Evolutionary conservation across 2,888 invertebrate genomes (phyloP).

Genomic region (Drosophila nr. fundita): DNA sequence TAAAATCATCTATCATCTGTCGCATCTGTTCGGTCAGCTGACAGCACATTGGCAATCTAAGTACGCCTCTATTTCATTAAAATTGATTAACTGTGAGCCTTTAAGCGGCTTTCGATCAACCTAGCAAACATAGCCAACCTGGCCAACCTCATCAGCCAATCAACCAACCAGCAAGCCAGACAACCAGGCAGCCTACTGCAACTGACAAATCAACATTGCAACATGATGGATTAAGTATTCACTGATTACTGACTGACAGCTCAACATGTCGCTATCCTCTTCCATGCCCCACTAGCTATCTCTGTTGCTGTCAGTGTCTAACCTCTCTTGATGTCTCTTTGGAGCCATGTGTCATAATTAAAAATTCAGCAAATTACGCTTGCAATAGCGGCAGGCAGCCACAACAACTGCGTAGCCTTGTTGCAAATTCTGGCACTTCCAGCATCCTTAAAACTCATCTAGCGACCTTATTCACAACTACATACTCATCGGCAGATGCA

Average conservation of each 20-base stretch:
- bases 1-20: conserved; percentile 3
- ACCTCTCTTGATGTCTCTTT: conserved; percentile 8
- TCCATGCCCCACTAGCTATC: not conserved
- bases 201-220: conserved; percentile 64
- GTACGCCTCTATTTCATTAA: conserved; percentile 25
- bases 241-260: conserved; percentile 40
- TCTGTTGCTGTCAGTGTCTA: conserved; percentile 8
- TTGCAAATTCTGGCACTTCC: conserved; percentile 19
- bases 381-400: conserved; percentile 36
- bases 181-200: conserved; percentile 16
- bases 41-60: conserved; percentile 31
- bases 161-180: not conserved
- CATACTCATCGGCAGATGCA: conserved; percentile 2
- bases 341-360: conserved; percentile 61
- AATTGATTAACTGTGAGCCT: conserved; percentile 48
- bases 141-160: not conserved
- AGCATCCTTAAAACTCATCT: conserved; percentile 22
- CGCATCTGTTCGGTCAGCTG: conserved; percentile 7
- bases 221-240: conserved; percentile 57
- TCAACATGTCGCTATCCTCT: conserved; percentile 3
- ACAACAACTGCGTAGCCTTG: conserved; percentile 15
- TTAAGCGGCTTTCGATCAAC: conserved; percentile 42
- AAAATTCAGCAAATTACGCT: conserved; percentile 73
- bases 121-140: not conserved
- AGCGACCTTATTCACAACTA: not conserved